Evolutionary conservation across 2,113 vertebrate species (phyloP).

Genomic region (Bos taurus): DNA sequence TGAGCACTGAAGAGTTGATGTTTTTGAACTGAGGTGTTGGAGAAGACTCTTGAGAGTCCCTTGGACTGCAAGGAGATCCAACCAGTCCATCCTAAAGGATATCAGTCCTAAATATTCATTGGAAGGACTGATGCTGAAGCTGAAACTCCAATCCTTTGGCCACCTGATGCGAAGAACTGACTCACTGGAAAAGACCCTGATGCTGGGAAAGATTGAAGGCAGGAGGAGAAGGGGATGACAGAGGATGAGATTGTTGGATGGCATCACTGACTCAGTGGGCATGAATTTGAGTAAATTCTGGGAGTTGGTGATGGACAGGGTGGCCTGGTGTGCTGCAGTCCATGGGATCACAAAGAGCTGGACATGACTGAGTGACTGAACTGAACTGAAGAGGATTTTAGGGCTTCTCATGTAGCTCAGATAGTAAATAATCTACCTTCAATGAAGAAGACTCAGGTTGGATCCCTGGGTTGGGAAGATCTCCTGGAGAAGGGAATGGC

Average conservation of each 20-base stretch:
- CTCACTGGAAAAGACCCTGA: background rate
- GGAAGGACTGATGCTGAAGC: background rate
- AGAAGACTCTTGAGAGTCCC: background rate
- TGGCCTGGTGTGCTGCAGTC: background rate
- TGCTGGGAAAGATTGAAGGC: background rate
- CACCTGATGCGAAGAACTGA: background rate
- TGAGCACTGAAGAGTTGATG: background rate
- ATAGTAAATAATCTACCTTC: background rate
- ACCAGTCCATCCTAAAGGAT: background rate
- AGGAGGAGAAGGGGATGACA: background rate
- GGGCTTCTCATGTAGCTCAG: background rate
- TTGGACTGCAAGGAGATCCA: background rate
- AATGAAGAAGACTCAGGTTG: background rate
- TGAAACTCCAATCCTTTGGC: background rate
- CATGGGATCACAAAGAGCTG: background rate
- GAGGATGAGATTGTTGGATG: background rate
- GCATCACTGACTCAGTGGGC: background rate
- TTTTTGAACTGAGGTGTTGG: background rate
- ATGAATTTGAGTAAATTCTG: background rate
- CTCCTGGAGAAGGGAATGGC: background rate
- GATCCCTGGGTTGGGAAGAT: background rate
- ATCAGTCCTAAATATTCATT: background rate
- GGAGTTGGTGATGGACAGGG: background rate
- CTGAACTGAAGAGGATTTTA: background rate
- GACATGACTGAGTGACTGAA: background rate